These are phyloP conservation scores for Hiodon tergisus DNA, from an alignment of 2,113 vertebrate genomes.

Conservation along the genomic window DNA sequence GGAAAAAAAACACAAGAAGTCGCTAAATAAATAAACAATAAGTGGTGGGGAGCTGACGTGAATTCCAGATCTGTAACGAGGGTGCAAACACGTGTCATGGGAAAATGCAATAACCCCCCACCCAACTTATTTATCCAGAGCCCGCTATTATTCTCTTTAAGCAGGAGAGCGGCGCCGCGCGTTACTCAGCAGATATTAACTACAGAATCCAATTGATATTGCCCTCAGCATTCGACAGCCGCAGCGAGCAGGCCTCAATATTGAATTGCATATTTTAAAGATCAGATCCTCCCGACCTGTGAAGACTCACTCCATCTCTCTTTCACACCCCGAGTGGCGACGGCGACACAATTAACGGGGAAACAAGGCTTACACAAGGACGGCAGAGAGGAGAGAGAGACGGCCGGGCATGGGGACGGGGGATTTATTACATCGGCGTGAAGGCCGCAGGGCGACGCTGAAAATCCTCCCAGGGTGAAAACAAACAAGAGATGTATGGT, in stretches of 20 bases:
- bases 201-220: conserved; percentile 12
- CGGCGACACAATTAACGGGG: conserved; percentile 12
- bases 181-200: neutral
- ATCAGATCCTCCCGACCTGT: conserved; percentile 6
- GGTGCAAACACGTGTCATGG: no score
- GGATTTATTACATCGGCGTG: neutral
- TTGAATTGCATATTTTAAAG: conserved; percentile 20
- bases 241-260: conserved; percentile 7
- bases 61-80: no score
- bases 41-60: no score
- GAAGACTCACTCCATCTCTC: neutral
- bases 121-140: neutral
- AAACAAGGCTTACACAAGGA: neutral
- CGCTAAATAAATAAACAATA: no score
- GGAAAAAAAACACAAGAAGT: no score
- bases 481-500: no score
- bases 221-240: conserved; percentile 5
- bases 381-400: neutral
- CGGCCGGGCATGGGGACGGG: no score
- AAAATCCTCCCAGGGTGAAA: neutral
- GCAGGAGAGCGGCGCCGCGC: neutral
- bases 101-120: no score
- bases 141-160: neutral
- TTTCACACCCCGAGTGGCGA: neutral
- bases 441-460: neutral